Base-by-base conservation (phyloP, 2,797 vertebrate genomes). In the Onychomys leucogaster region DNA sequence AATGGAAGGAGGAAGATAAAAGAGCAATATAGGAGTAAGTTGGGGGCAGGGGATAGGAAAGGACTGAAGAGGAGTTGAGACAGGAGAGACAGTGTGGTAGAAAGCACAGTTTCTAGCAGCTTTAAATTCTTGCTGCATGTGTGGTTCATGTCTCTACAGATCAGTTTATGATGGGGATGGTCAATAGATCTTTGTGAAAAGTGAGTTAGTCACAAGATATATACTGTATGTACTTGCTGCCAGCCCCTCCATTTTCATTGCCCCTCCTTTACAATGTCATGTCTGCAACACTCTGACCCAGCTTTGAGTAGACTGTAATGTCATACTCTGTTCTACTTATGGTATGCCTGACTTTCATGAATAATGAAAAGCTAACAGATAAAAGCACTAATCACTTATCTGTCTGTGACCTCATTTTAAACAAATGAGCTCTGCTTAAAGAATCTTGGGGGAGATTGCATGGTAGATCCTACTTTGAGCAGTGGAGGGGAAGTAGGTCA, bases 351-450 rank as follows among this genome's bases (percentile, higher is more conserved):
- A 21, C 67, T 95, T 71, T 88, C 57, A 52, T 84, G 88, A 77
- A 83, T 89, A 71, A 82, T 8, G 83, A 71, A 89, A 59, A 78
- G 34, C 37, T 41, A 25, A 67, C 13, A 84, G 83, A 57, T 93
- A 29, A 73, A 55, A 95, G 55, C 59, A 23, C 34, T 91, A 17
- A 41, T 32, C 49, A 12, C n/a, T 85, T 69, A 71, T 37, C 84
- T 75, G n/a, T 61, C 67, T 82, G 55, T 90, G 49, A 94, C 89
- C 95, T 96, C 49, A 59, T 82, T 95, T 85, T 88, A 69, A 65
- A 75, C 23, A 92, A 71, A 34, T 27, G 41, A 90, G 23, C 82
- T 95, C 32, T 71, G n/a, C 32, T 59, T 71, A 46, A 1, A 61
- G 19, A 37, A 37, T 83, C 75, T 80, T 87, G 34, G 75, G 91